Conservation (phyloP, 2,888 invertebrate genomes). For the Aromia moschata region DNA sequence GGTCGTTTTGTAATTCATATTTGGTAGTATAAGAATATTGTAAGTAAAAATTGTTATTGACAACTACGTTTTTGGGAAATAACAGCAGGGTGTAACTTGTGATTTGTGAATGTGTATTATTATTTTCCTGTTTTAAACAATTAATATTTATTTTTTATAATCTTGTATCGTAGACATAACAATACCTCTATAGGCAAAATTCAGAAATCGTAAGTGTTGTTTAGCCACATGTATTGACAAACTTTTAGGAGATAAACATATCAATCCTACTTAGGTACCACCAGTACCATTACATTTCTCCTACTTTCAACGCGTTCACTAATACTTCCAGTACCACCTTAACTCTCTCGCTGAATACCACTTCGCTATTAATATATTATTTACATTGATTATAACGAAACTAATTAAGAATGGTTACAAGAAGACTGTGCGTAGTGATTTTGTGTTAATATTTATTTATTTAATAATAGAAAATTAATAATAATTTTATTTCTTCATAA, state of each 20-base stretch:
- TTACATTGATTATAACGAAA: slow-evolving; percentile 19
- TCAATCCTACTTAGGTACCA: slow-evolving; percentile 33
- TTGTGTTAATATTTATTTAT: slow-evolving; percentile 11
- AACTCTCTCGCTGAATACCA: slow-evolving; percentile 32
- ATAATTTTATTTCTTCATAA: slow-evolving; percentile 6
- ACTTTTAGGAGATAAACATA: slow-evolving; percentile 33
- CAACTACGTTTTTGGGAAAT: no score
- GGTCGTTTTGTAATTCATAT: no score
- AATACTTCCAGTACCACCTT: slow-evolving; percentile 38
- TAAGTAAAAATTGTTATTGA: no score
- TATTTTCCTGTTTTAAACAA: no score
- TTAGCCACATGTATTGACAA: no score
- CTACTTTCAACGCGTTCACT: slow-evolving; percentile 49
- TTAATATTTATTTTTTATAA: no score
- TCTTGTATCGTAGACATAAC: no score
- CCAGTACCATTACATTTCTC: slow-evolving; percentile 50
- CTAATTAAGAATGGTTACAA: slow-evolving; percentile 20
- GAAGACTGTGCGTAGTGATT: slow-evolving; percentile 6
- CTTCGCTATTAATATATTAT: slow-evolving; percentile 25
- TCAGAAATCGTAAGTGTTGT: no score
- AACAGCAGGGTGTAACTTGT: no score
- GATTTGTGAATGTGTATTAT: no score
- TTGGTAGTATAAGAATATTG: no score
- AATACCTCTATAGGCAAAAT: no score
- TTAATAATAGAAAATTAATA: background rate